These are phyloP conservation scores for Homarus americanus DNA, from an alignment of 1,140 invertebrate species.

Conservation along the genomic window DNA sequence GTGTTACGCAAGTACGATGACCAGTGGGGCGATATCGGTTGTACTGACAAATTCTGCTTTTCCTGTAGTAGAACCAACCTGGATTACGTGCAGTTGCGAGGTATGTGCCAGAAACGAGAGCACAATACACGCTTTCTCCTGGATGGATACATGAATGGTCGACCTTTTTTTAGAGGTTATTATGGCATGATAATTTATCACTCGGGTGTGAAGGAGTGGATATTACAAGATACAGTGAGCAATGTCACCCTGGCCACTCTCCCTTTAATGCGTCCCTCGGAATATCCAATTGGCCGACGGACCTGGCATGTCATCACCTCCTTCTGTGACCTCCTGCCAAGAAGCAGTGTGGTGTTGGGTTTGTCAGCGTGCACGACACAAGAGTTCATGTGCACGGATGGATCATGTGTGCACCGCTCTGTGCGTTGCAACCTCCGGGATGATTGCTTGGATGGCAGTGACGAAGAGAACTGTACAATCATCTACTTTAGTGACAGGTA, in stretches of 20 bases:
- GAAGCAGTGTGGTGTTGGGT: neutral
- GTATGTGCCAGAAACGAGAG: constrained; percentile 18
- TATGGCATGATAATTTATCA: constrained; percentile 30
- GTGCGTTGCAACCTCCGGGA: constrained; percentile 49
- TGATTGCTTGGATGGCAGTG: constrained; percentile 52
- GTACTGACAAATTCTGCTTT: constrained; percentile 31
- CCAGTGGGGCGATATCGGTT: constrained; percentile 26
- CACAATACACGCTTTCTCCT: constrained; percentile 24
- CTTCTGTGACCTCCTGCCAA: neutral
- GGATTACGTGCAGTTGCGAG: constrained; percentile 40
- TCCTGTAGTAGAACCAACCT: constrained; percentile 8
- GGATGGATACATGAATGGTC: constrained; percentile 25
- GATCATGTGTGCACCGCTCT: constrained; percentile 40
- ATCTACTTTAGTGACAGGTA: constrained; percentile 49
- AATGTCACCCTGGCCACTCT: constrained; percentile 21
- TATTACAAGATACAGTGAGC: neutral
- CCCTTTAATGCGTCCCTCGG: neutral
- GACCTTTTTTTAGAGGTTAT: constrained; percentile 39
- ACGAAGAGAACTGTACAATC: constrained; percentile 60
- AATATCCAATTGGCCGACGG: constrained; percentile 27
- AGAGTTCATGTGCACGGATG: constrained; percentile 58
- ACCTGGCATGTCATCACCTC: neutral
- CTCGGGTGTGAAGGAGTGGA: constrained; percentile 17
- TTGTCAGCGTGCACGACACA: constrained; percentile 45
- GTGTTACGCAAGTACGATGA: constrained; percentile 21